These are phyloP conservation scores for Meiosimyza platycephala DNA, from an alignment of 2,888 invertebrate genomes.

Conservation along the genomic window DNA sequence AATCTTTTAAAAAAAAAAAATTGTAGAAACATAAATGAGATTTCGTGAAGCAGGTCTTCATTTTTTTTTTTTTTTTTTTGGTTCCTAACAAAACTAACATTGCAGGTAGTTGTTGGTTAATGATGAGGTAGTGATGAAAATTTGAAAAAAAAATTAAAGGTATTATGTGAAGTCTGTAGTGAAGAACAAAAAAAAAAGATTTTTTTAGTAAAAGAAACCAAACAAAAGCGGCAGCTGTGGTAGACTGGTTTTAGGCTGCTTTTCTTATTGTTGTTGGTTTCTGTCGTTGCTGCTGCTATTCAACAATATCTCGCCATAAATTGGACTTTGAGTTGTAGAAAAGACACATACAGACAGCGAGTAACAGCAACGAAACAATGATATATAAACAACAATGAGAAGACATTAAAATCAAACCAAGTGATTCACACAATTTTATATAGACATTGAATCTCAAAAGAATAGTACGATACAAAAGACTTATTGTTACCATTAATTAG, in stretches of 20 bases:
- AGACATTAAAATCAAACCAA: conserved; percentile 17
- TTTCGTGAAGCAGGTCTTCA: no score
- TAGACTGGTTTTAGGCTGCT: neutral
- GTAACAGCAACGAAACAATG: conserved; percentile 6
- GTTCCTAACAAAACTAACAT: no score
- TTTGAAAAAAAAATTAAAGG: neutral
- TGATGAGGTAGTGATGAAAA: neutral
- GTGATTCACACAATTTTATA: conserved; percentile 28
- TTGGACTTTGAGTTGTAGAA: conserved; percentile 29
- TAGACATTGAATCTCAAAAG: no score
- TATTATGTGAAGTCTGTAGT: neutral
- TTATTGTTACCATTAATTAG: no score
- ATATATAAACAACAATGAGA: conserved; percentile 2
- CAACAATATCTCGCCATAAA: conserved; percentile 1
- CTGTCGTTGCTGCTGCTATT: neutral
- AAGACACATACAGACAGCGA: neutral
- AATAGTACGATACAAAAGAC: no score
- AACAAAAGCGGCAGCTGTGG: conserved; percentile 22
- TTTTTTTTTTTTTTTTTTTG: no score
- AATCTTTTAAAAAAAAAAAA: no score
- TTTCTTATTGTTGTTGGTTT: conserved; percentile 5
- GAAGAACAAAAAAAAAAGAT: neutral
- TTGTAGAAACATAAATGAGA: no score
- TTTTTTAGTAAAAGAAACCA: conserved; percentile 1
- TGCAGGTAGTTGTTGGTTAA: no score